Base-by-base conservation (phyloP, 2,113 vertebrate species). In the Gracilinanus agilis region DNA sequence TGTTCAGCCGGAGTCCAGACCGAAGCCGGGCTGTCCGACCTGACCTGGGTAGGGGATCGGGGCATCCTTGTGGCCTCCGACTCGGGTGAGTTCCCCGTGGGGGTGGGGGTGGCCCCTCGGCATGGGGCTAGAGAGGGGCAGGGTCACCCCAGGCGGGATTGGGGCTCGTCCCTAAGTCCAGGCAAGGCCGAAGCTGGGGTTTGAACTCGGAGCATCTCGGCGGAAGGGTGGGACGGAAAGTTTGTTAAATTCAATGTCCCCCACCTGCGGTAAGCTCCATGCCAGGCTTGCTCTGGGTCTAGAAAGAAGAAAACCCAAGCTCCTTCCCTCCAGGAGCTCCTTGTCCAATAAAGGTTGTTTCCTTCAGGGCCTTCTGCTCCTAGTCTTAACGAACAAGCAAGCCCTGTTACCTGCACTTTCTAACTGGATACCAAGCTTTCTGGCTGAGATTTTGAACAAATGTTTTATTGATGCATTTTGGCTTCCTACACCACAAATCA, bases 1-100 rank as follows among this genome's bases (percentile, higher is more conserved):
- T 99, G 99, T 97, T 99, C 99, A 88, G 99, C 99, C 11, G 99
- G 99, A 0, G 99, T 99, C 93, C 99, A 99, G 98, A 99, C 99
- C 0, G 99, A 99, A 98, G 99, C 99, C 24, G 99, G 99, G 1
- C 97, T 99, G 92, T 98, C 99, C 0, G 99, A 99, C 93, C 98
- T 99, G 55, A 98, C 99, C 67, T 99, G 99, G 99, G 98, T 99
- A 8, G 99, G 98, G 0, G 99, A 99, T 44, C 98, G 98, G 96
- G 98, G 98, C 90, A 98, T 99, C 93, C 97, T 99, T 3, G 98
- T 99, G 54, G 99, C 99, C 5, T 99, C 99, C 1, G 99, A 99
- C 98, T 99, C 99, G 9, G 99, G 99, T 99, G 96, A 98, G 97
- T 40, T 0, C 3, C 24, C 24, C 40, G n/a, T 12, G 0, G 83